phyloP scores from a whole-genome alignment of 2,888 invertebrate genomes.

The Leptopterna dolabrata region DNA sequence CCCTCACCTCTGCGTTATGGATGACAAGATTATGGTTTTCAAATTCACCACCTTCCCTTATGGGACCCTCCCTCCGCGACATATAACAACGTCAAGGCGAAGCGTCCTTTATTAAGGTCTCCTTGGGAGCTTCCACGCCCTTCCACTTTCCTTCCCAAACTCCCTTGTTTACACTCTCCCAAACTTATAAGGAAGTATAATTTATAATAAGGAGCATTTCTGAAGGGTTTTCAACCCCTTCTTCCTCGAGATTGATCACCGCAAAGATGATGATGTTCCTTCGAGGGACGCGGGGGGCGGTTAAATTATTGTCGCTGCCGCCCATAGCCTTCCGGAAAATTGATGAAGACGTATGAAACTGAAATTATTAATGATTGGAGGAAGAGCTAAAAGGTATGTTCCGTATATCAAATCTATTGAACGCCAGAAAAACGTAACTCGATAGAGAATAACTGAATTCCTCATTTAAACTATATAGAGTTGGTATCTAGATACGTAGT shows the following conservation, averaged over 20 bases:
- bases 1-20: conserved; percentile 51
- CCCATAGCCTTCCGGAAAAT: conserved; percentile 29
- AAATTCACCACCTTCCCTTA: conserved; percentile 53
- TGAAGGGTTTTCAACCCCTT: conserved; percentile 57
- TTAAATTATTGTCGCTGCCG: conserved; percentile 46
- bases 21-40: conserved; percentile 61
- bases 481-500: too few species aligned
- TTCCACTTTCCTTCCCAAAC: not conserved
- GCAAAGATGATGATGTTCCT: conserved; percentile 55
- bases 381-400: not conserved
- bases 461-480: too few species aligned
- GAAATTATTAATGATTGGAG: conserved; percentile 46
- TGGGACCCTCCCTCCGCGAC: conserved; percentile 45
- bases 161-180: conserved; percentile 55
- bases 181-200: conserved; percentile 57
- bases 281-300: conserved; percentile 5
- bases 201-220: conserved; percentile 55
- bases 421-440: not conserved
- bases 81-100: conserved; percentile 51
- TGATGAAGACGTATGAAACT: conserved; percentile 53
- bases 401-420: not conserved
- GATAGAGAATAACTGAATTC: too few species aligned
- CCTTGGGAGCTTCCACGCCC: not conserved
- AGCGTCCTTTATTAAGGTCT: conserved; percentile 49
- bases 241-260: conserved; percentile 50